Evolutionary conservation across 2,888 invertebrate species (phyloP).

Genomic region (Napeogenes sylphis): DNA sequence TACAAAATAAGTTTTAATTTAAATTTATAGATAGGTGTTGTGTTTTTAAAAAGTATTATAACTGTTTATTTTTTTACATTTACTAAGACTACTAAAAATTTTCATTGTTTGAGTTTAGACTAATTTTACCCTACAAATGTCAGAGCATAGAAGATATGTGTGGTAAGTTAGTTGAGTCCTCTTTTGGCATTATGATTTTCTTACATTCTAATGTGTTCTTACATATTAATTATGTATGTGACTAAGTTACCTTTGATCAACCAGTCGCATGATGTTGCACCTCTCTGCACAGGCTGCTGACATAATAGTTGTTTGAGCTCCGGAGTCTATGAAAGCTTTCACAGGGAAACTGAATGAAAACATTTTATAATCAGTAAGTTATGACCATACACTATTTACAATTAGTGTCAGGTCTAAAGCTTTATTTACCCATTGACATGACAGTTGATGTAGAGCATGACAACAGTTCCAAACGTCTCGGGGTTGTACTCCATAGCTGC

Average conservation of each 20-base stretch:
- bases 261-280: slow-evolving; percentile 93
- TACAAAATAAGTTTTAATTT: no score
- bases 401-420: background rate
- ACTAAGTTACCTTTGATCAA: slow-evolving; percentile 82
- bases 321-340: slow-evolving; percentile 99
- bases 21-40: no score
- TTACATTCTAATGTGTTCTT: no score
- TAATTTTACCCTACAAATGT: no score
- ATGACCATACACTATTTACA: background rate
- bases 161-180: no score
- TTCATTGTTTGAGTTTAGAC: no score
- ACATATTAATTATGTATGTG: no score
- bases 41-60: no score
- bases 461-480: slow-evolving; percentile 97
- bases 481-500: slow-evolving; percentile 99
- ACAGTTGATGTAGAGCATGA: slow-evolving; percentile 98
- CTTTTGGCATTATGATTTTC: no score
- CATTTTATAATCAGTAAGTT: background rate
- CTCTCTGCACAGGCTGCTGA: slow-evolving; percentile 96
- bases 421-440: slow-evolving; percentile 89
- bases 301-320: slow-evolving; percentile 99
- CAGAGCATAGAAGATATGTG: no score
- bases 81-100: no score
- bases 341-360: slow-evolving; percentile 82
- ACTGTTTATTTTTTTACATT: no score